Percentiles rank a stretch among this genome's conserved stretches.
Evolutionary conservation across 1,140 invertebrate species (phyloP).

Genomic region (Aradophagus sp.): DNA sequence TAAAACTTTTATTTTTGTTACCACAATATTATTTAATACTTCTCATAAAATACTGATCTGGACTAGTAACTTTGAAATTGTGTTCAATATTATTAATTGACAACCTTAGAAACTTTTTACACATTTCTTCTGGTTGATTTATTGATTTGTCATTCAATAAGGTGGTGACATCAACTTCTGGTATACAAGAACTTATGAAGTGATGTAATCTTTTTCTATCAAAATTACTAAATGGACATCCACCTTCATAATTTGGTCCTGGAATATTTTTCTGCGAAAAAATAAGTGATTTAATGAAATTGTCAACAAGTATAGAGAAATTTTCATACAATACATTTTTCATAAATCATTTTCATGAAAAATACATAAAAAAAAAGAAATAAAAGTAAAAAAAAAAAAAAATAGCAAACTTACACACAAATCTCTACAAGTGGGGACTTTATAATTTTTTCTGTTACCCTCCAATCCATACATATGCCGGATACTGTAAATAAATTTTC

Average conservation of each 20-base stretch:
- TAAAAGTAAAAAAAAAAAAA: no score
- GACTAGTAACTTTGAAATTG: slow-evolving; percentile 59
- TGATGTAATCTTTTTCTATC: slow-evolving; percentile 72
- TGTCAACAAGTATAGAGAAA: neutral
- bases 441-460: slow-evolving; percentile 79
- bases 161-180: slow-evolving; percentile 47
- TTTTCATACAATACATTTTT: neutral
- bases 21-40: slow-evolving; percentile 38
- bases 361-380: neutral
- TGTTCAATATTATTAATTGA: slow-evolving; percentile 39
- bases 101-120: slow-evolving; percentile 61
- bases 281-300: no score
- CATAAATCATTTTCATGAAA: neutral
- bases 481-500: slow-evolving; percentile 82
- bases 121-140: slow-evolving; percentile 58
- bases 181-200: slow-evolving; percentile 67
- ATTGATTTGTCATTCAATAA: slow-evolving; percentile 42
- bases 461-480: slow-evolving; percentile 83
- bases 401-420: slow-evolving; percentile 73
- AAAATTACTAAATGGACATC: slow-evolving; percentile 79
- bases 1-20: no score
- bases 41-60: slow-evolving; percentile 67
- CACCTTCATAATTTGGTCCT: slow-evolving; percentile 76
- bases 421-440: slow-evolving; percentile 74
- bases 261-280: slow-evolving; percentile 63